Evolutionary conservation across 2,888 invertebrate genomes (phyloP).

Genomic region (Cylindroiulus punctatus): DNA sequence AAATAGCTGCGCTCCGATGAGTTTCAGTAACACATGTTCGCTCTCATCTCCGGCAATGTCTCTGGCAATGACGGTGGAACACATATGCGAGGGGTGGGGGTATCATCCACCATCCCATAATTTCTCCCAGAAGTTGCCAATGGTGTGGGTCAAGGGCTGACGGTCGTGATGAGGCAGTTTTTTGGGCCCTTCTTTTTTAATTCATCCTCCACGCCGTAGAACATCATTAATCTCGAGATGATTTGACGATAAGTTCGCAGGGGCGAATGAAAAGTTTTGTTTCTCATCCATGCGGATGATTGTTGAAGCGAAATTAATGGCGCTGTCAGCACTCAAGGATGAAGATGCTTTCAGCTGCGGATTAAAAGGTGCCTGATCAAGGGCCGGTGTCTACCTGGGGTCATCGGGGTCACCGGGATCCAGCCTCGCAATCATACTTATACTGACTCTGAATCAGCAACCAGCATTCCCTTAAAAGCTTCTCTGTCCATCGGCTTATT

Average conservation of each 20-base stretch:
- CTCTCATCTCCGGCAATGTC: background rate
- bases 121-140: background rate
- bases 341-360: slow-evolving; percentile 28
- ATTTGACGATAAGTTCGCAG: slow-evolving; percentile 19
- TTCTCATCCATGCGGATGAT: slow-evolving; percentile 45
- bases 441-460: slow-evolving; percentile 19
- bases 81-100: background rate
- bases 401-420: background rate
- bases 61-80: background rate
- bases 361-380: slow-evolving; percentile 43
- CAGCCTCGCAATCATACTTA: background rate
- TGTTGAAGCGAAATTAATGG: slow-evolving; percentile 34
- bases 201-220: slow-evolving; percentile 10
- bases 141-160: slow-evolving; percentile 43
- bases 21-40: slow-evolving; percentile 18
- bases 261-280: slow-evolving; percentile 31
- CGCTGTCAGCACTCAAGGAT: slow-evolving; percentile 25
- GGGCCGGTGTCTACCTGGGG: slow-evolving; percentile 40
- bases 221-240: slow-evolving; percentile 44
- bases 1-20: slow-evolving; percentile 30
- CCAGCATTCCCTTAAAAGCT: background rate
- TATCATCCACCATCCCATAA: background rate
- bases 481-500: slow-evolving; percentile 3
- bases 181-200: slow-evolving; percentile 46
- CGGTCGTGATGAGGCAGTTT: slow-evolving; percentile 42